Evolutionary conservation across 2,113 vertebrate species (phyloP).

Genomic region (Menidia beryllina): DNA sequence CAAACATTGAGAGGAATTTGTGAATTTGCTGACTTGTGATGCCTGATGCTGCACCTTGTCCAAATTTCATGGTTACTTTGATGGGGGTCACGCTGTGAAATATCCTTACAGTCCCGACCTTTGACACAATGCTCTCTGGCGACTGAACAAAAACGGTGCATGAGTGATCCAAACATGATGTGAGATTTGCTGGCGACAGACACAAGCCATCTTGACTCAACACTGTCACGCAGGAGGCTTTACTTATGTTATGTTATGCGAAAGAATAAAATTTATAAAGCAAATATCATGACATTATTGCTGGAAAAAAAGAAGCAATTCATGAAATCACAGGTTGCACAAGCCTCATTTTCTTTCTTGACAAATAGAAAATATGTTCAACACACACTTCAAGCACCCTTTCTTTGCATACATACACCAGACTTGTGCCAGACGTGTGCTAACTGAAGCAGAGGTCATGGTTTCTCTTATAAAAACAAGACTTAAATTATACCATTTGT

Average conservation of each 20-base stretch:
- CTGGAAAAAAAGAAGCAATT: neutral
- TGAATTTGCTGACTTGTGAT: slow-evolving; percentile 39
- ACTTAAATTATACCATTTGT: slow-evolving; percentile 51
- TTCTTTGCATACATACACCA: neutral
- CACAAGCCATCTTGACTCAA: slow-evolving; percentile 21
- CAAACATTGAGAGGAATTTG: slow-evolving; percentile 27
- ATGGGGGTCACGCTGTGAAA: slow-evolving; percentile 57
- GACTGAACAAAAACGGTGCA: slow-evolving; percentile 43
- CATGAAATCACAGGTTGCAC: slow-evolving; percentile 12
- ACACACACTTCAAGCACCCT: neutral
- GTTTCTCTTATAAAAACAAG: slow-evolving; percentile 57
- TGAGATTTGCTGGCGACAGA: slow-evolving; percentile 17
- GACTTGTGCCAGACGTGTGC: slow-evolving; percentile 36
- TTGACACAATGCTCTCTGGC: slow-evolving; percentile 45
- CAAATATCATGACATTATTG: slow-evolving; percentile 5
- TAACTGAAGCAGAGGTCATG: slow-evolving; percentile 49
- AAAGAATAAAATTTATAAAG: slow-evolving; percentile 1
- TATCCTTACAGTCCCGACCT: slow-evolving; percentile 59
- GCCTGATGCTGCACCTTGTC: slow-evolving; percentile 62
- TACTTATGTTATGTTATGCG: slow-evolving; percentile 16
- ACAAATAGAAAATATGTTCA: slow-evolving; percentile 12
- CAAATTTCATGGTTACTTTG: slow-evolving; percentile 68
- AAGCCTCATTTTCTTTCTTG: neutral
- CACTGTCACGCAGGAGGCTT: slow-evolving; percentile 6
- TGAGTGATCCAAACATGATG: slow-evolving; percentile 50